Evolutionary conservation across 2,797 vertebrate genomes (phyloP).

Genomic region (Potorous gilbertii): DNA sequence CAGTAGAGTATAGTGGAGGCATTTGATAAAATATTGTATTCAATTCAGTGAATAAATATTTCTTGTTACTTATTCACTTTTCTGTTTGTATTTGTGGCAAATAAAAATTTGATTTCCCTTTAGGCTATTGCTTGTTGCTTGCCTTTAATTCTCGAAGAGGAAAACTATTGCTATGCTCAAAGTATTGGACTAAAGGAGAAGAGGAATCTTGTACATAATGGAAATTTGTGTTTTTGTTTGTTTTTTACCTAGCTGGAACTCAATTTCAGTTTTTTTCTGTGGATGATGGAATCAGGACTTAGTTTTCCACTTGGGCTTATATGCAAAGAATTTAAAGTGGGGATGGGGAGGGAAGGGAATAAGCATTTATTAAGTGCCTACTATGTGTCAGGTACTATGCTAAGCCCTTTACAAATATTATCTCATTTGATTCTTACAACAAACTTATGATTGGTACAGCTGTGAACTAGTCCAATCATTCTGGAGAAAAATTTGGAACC

Average conservation of each 20-base stretch:
- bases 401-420: background rate
- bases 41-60: conserved; percentile 25
- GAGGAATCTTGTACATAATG: background rate
- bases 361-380: background rate
- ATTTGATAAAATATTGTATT: conserved; percentile 39
- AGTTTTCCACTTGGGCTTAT: background rate
- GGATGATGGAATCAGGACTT: background rate
- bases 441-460: background rate
- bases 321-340: background rate
- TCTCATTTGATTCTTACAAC: background rate
- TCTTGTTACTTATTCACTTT: background rate
- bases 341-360: background rate
- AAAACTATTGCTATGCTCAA: background rate
- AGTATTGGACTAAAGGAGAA: conserved; percentile 38
- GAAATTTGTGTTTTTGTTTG: background rate
- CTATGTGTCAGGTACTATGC: background rate
- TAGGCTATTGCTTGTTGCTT: background rate
- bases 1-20: conserved; percentile 43
- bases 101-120: conserved; percentile 47
- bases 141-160: background rate
- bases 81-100: conserved; percentile 34
- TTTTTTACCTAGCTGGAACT: background rate
- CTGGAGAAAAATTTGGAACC: background rate
- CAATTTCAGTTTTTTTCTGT: background rate
- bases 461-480: background rate